Evolutionary conservation across 2,888 invertebrate genomes (phyloP), one percentile per base, ranked within the genome.

Genomic region (Cephus pulcher): DNA sequence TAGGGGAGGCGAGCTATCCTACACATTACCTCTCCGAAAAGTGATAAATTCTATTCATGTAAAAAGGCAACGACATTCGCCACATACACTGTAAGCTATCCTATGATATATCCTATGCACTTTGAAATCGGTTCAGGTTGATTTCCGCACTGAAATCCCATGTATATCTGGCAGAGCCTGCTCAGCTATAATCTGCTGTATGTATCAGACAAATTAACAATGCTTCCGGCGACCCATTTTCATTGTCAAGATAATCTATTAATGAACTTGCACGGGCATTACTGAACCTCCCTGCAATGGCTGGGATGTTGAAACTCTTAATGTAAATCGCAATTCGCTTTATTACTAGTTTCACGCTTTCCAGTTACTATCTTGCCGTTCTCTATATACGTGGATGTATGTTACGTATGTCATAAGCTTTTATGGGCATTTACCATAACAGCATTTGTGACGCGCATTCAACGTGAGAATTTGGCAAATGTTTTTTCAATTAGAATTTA

Each of bases 221-320:
- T 56, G 56, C 9, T 23, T 56, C 56, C 56, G 56, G 56, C 23
- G 56, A 56, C 23, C 56, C 23, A 23, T 56, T 56, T 56, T 56
- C 56, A 23, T 56, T 56, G 56, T 56, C 56, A 56, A 78, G 75
- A 78, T 35, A 30, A 40, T 75, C 76, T 74, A 77, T 79, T 80
- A 76, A 71, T 70, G 75, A 34, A 78, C 35, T 40, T 35, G 68
- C 78, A 34, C 15, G 23, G 9, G 56, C 56, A 56, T 56, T 56
- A 56, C 56, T 9, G 56, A 23, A 56, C 23, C 23, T 56, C 56
- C 23, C 56, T 56, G 56, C 56, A 56, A 23, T 23, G 23, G 23
- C 23, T 56, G 56, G 56, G 56, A 56, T 23, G 56, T 56, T 56
- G 56, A 56, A 56, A 23, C 56, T 56, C 56, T 56, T 56, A 56